Evolutionary conservation across 64 coral and sea anemone genomes (phyloP).

Genomic region (Montipora cactus): DNA sequence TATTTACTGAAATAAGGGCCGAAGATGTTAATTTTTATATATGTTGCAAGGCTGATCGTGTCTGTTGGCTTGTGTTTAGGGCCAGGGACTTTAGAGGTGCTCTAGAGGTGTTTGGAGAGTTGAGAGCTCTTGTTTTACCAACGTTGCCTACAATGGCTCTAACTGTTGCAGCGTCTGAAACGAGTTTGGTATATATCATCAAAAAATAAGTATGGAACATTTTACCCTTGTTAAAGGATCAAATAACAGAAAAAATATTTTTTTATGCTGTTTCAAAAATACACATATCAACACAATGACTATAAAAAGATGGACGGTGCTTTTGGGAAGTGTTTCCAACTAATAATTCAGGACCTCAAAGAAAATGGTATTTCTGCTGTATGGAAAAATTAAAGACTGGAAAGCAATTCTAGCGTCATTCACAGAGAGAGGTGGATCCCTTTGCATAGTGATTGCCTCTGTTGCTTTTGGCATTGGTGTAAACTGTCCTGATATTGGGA

Average conservation of each 20-base stretch:
- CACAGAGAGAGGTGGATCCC: slow-evolving; percentile 22
- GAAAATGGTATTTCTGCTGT: slow-evolving; percentile 24
- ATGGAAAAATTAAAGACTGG: slow-evolving; percentile 48
- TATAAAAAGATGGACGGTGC: slow-evolving; percentile 34
- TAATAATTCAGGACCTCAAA: slow-evolving; percentile 33
- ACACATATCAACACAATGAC: slow-evolving; percentile 45
- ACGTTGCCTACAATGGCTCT: slow-evolving; percentile 20
- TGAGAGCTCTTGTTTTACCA: slow-evolving; percentile 30
- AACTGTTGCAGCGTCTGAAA: slow-evolving; percentile 19
- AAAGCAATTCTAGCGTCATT: slow-evolving; percentile 38
- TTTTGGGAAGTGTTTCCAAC: slow-evolving; percentile 31
- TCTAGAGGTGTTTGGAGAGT: neutral
- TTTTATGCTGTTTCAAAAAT: slow-evolving; percentile 48
- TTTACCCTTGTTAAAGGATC: slow-evolving; percentile 37
- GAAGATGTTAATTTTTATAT: no score
- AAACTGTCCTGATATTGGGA: neutral
- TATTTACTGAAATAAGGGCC: no score
- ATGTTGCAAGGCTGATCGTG: no score
- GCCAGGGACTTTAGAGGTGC: slow-evolving; percentile 21
- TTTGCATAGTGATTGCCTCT: slow-evolving; percentile 29
- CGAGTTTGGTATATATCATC: slow-evolving; percentile 10
- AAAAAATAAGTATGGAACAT: slow-evolving; percentile 11
- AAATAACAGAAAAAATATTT: slow-evolving; percentile 49
- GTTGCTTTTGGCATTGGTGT: no score
- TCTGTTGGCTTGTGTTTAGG: neutral